Base-by-base conservation (phyloP, 1,140 invertebrate genomes). In the Cotesia typhae region DNA sequence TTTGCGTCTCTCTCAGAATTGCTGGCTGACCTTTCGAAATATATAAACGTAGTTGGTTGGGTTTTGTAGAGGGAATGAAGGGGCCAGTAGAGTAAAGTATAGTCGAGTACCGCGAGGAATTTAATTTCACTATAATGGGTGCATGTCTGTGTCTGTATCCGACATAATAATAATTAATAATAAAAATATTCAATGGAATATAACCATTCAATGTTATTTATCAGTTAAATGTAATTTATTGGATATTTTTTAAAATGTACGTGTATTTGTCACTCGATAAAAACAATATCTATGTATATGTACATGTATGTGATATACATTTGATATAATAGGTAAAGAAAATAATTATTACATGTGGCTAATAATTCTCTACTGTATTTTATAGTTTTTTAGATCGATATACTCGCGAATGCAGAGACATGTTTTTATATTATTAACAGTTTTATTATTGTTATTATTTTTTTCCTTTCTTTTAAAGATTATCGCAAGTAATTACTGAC, bases 11-110 rank as follows among this genome's bases (percentile, higher is more conserved):
- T 38, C 47, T 72, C 57, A 70, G 59, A 74, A 71, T 71, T 53
- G 69, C 75, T 74, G 77, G 74, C 74, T 77, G 77, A 76, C 77
- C 76, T 77, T 77, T 79, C 75, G 67, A 74, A 78, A 75, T 60
- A 72, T 60, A 61, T 12, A 20, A 17, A 66, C 70, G 14, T 36
- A 47, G 61, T 37, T 51, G 61, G 35, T 38, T 36, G 51, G 47
- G 12, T 53, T 57, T 55, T 35, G 55, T 47, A 14, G 36, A 57
- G 69, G 63, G 70, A 71, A 59, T 17, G 20, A 64, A 65, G 61
- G 61, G 53, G 60, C 61, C 36, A 53, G 41, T 51, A 64, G 67
- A 74, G 73, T 74, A 63, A 67, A 71, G 74, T 73, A 74, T 64
- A 72, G 65, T 69, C 71, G 74, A 71, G 71, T 74, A 70, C 72